Evolutionary conservation across 2,888 invertebrate genomes (phyloP).

Genomic region (Sarcophaga carnaria): DNA sequence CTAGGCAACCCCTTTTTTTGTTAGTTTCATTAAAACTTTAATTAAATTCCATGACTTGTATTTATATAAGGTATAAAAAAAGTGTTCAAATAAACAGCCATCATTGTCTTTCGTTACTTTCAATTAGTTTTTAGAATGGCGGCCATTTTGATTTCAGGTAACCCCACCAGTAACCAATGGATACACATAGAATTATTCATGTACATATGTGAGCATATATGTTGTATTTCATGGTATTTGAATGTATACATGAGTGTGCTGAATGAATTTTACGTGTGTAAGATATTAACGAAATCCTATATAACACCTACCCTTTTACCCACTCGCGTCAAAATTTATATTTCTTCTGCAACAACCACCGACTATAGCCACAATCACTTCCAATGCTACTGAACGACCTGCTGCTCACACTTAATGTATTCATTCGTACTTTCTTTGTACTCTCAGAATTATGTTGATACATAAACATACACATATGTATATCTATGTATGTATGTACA

Average conservation of each 20-base stretch:
- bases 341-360: constrained; percentile 50
- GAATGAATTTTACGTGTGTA: constrained; percentile 44
- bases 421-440: constrained; percentile 1
- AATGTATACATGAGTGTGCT: constrained; percentile 18
- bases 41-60: constrained; percentile 65
- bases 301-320: constrained; percentile 51
- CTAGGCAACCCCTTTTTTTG: constrained; percentile 49
- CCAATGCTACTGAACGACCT: constrained; percentile 16
- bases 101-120: constrained; percentile 68
- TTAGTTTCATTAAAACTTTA: constrained; percentile 64
- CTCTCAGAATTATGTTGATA: not conserved
- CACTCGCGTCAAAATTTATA: constrained; percentile 31
- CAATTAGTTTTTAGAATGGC: constrained; percentile 76
- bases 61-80: constrained; percentile 54
- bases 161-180: constrained; percentile 69
- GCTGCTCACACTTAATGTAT: constrained; percentile 49
- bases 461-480: constrained; percentile 1
- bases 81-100: constrained; percentile 63
- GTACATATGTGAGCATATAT: constrained; percentile 17
- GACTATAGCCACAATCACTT: not conserved
- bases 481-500: constrained; percentile 3
- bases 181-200: constrained; percentile 54
- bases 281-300: constrained; percentile 56
- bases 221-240: constrained; percentile 1
- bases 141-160: constrained; percentile 75